Evolutionary conservation across 2,888 invertebrate species (phyloP).

Genomic region (Ophioninae sp.): DNA sequence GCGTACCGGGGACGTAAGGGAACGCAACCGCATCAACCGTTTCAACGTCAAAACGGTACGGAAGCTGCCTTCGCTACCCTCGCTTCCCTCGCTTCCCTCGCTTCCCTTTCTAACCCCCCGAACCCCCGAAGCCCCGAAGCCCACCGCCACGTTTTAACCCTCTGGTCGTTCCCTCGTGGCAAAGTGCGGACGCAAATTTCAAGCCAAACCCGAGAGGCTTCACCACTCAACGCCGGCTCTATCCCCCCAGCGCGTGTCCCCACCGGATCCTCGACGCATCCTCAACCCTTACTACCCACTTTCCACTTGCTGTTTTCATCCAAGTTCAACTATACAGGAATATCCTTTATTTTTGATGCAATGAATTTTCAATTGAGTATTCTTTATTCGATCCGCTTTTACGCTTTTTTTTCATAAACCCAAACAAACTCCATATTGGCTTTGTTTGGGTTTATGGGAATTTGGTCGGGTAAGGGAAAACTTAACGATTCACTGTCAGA

Average conservation of each 20-base stretch:
- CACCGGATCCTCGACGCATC: not conserved
- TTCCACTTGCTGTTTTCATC: not conserved
- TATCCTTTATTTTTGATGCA: slow-evolving; percentile 6
- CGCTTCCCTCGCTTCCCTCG: slow-evolving; percentile 33
- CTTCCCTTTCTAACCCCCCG: not conserved
- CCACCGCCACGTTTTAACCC: not conserved
- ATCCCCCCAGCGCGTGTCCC: slow-evolving; percentile 19
- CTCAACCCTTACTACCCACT: not conserved
- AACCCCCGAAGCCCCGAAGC: not conserved
- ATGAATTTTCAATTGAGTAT: not conserved
- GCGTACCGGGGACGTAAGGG: slow-evolving; percentile 13
- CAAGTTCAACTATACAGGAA: no score
- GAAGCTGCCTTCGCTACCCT: slow-evolving; percentile 45
- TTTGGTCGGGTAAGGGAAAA: no score
- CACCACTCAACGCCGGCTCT: slow-evolving; percentile 43
- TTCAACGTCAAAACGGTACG: slow-evolving; percentile 58
- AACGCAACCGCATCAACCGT: slow-evolving; percentile 35
- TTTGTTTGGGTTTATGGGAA: no score
- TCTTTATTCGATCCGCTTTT: no score
- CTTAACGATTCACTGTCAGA: no score
- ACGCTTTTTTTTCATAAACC: no score
- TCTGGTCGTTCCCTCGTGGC: slow-evolving; percentile 7
- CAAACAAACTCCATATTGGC: no score
- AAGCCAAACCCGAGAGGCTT: slow-evolving; percentile 44
- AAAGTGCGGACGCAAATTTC: slow-evolving; percentile 41